Base-by-base conservation (phyloP, 1,140 invertebrate species). In the Drosophila ficusphila region DNA sequence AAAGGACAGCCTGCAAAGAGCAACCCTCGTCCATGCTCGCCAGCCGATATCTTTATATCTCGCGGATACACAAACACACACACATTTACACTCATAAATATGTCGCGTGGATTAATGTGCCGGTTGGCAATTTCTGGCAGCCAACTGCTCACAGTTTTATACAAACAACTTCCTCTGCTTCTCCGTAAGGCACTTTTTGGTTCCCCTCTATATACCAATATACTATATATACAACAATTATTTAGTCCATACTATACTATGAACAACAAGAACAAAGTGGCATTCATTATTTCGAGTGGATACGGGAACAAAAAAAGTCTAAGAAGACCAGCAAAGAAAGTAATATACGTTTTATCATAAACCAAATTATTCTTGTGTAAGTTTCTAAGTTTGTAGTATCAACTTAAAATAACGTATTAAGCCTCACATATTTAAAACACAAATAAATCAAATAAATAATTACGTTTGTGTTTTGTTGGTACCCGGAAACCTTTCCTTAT, bases 101-200 rank as follows among this genome's bases (percentile, higher is more conserved):
- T 88, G 82, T 88, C 82, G 82, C 78, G 77, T 71, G 82, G 82
- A 88, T 88, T 88, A 88, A 88, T 88, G 82, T 88, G 82, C 82
- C 82, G 81, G 82, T 88, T 88, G 82, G 82, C 83, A 76, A 82
- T 78, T 72, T 82, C 62, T 88, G 82, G 89, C 82, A 88, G 82
- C 57, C 52, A n/a, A n/a, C n/a, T n/a, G n/a, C 57, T 81, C 81
- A 5, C n/a, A 47, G 19, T 23, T 41, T 21, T 21, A 44, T 23
- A 21, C 41, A 21, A 44, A 21, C 21, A 44, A 44, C 41, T 44
- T 25, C 2, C 21, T 27, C 31, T 36, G 7, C 14, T 9, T 19
- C 46, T 27, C 4, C n/a, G 5, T n/a, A 41, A 1, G 8, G 4
- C 36, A 18, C 33, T 18, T 25, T 33, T 16, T 2, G 14, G n/a